phyloP scores from a whole-genome alignment of 35 echinoderm and acorn worm genomes.

The Amphiura filiformis region DNA sequence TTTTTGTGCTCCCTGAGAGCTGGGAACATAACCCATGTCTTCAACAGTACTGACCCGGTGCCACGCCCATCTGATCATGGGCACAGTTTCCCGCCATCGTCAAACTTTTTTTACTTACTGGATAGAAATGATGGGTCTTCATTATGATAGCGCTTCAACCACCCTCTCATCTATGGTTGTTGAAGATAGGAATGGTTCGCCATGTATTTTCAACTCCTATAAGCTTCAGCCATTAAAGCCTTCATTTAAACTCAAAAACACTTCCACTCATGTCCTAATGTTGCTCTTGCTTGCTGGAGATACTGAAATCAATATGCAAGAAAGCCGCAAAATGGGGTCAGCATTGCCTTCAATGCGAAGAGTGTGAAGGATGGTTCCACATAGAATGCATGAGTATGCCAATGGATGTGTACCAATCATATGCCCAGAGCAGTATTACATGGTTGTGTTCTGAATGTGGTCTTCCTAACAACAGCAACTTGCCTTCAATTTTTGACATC shows the following conservation, averaged over 20 bases:
- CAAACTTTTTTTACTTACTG: not conserved
- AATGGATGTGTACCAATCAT: slow-evolving; percentile 10
- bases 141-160: not conserved
- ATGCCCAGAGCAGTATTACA: too few relatives aligned
- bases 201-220: not conserved
- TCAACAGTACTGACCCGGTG: not conserved
- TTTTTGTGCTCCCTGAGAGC: not conserved
- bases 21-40: not conserved
- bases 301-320: not conserved
- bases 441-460: slow-evolving; percentile 40
- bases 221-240: not conserved
- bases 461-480: slow-evolving; percentile 13
- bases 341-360: too few relatives aligned
- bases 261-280: not conserved
- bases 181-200: not conserved
- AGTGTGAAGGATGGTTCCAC: not conserved
- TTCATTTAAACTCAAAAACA: not conserved
- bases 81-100: not conserved
- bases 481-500: slow-evolving; percentile 20
- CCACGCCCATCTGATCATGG: not conserved
- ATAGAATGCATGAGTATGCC: slow-evolving; percentile 7
- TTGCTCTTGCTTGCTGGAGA: not conserved
- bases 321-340: slow-evolving; percentile 1
- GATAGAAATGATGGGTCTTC: not conserved
- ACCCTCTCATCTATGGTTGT: not conserved